Evolutionary conservation across 2,797 vertebrate species (phyloP), one percentile per base, ranked within the genome.

Genomic region (Chanos chanos): DNA sequence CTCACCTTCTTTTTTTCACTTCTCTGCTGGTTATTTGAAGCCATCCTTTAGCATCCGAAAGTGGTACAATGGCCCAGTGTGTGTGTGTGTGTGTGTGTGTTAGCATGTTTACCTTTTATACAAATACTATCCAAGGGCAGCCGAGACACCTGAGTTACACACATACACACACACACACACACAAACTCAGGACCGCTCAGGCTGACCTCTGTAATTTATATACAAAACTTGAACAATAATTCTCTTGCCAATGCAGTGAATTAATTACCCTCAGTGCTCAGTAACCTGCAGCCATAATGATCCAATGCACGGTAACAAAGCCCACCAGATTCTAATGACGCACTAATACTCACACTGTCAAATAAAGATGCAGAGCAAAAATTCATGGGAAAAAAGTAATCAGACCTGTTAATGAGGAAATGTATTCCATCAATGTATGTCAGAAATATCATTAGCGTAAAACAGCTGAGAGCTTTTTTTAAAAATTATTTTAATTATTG

Each of bases 191-290:
- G 79, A 82, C 87, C 33, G 53, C 61, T 39, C 74, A 56, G 71
- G 73, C 79, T 74, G 57, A 77, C 80, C 81, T 74, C 70, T 78
- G 81, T 85, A 87, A 84, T 90, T 91, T 85, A 77, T 82, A 76
- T 76, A 65, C 36, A 45, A 75, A 75, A 83, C 86, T 74, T 83
- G 86, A 82, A 87, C 85, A 83, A 73, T 80, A 90, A 88, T 80
- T 63, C 56, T 59, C 68, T 64, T 64, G 60, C 51, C 76, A 71
- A 63, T 19, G 25, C 34, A 25, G 31, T 4, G 7, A 70, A 56
- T 78, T 68, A 77, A 66, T 86, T 88, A 83, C 75, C 78, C 79
- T 83, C 80, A 79, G 63, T 70, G 72, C 76, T 68, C 30, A 16
- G 61, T 58, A 62, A 66, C 70, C 68, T 78, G 77, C 84, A 82